phyloP scores from a whole-genome alignment of 2,888 invertebrate genomes.

The Pandemis heparana region DNA sequence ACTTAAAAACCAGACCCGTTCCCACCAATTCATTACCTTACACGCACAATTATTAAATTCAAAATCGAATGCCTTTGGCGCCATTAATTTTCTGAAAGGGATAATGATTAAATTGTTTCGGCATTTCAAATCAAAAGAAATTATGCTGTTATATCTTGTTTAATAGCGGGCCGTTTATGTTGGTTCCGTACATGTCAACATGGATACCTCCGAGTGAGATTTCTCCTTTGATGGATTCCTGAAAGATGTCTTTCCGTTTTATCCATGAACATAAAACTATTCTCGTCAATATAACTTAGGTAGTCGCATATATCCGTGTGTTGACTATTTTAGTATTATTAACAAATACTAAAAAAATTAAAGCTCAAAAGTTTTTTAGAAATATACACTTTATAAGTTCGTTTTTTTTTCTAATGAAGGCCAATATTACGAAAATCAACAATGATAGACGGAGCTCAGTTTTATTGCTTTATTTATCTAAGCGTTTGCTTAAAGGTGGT shows the following conservation, averaged over 20 bases:
- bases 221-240: slow-evolving; percentile 67
- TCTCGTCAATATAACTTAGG: too few relatives aligned
- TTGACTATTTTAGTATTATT: too few relatives aligned
- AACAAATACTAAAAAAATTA: too few relatives aligned
- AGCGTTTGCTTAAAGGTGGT: background rate
- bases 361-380: too few relatives aligned
- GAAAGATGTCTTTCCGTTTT: slow-evolving; percentile 51
- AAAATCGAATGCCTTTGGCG: slow-evolving; percentile 47
- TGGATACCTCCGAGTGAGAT: slow-evolving; percentile 72
- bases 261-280: background rate
- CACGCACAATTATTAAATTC: slow-evolving; percentile 48
- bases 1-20: slow-evolving; percentile 57
- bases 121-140: slow-evolving; percentile 85
- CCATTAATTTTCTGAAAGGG: slow-evolving; percentile 73
- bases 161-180: slow-evolving; percentile 77
- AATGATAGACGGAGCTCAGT: too few relatives aligned
- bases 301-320: too few relatives aligned
- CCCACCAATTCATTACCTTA: slow-evolving; percentile 58
- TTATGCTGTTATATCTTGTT: slow-evolving; percentile 85
- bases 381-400: too few relatives aligned
- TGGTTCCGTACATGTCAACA: slow-evolving; percentile 70
- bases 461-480: too few relatives aligned
- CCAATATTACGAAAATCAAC: too few relatives aligned
- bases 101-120: slow-evolving; percentile 86
- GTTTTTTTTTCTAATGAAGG: too few relatives aligned